These are phyloP conservation scores for Argentina silus DNA, from an alignment of 2,797 vertebrate species.

Conservation along the genomic window DNA sequence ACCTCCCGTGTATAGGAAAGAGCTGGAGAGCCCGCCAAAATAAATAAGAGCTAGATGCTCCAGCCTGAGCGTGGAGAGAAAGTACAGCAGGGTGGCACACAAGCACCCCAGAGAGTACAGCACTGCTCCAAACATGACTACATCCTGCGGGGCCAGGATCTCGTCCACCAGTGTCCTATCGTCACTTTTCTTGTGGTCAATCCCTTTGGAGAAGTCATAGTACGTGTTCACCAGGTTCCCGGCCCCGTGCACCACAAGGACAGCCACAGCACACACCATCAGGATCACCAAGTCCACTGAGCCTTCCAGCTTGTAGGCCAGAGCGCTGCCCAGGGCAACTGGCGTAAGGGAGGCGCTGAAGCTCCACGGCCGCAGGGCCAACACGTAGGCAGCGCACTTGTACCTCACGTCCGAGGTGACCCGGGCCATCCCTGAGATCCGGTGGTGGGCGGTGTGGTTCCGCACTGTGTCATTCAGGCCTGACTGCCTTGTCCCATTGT, in stretches of 20 bases:
- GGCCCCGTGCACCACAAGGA: slow-evolving; percentile 93
- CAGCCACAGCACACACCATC: slow-evolving; percentile 88
- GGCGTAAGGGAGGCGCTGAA: slow-evolving; percentile 96
- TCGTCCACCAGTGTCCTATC: slow-evolving; percentile 96
- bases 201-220: slow-evolving; percentile 98
- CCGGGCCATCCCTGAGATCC: slow-evolving; percentile 62
- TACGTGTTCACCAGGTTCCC: slow-evolving; percentile 98
- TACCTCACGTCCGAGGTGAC: slow-evolving; percentile 74
- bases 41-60: slow-evolving; percentile 98
- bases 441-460: slow-evolving; percentile 35
- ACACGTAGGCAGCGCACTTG: slow-evolving; percentile 92
- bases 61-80: slow-evolving; percentile 86
- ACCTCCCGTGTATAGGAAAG: slow-evolving; percentile 99
- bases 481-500: slow-evolving; percentile 65
- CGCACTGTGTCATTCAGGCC: slow-evolving; percentile 30
- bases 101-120: slow-evolving; percentile 94
- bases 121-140: slow-evolving; percentile 95
- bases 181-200: slow-evolving; percentile 98
- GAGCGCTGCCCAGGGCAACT: slow-evolving; percentile 91
- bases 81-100: slow-evolving; percentile 89
- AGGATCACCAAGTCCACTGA: slow-evolving; percentile 85
- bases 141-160: slow-evolving; percentile 93
- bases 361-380: slow-evolving; percentile 95
- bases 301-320: slow-evolving; percentile 91
- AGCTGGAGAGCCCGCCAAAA: slow-evolving; percentile 96